Percentiles rank a stretch among this genome's conserved stretches.
These are phyloP conservation scores for Remorina albescens DNA, from an alignment of 2,797 vertebrate genomes.

Conservation along the genomic window DNA sequence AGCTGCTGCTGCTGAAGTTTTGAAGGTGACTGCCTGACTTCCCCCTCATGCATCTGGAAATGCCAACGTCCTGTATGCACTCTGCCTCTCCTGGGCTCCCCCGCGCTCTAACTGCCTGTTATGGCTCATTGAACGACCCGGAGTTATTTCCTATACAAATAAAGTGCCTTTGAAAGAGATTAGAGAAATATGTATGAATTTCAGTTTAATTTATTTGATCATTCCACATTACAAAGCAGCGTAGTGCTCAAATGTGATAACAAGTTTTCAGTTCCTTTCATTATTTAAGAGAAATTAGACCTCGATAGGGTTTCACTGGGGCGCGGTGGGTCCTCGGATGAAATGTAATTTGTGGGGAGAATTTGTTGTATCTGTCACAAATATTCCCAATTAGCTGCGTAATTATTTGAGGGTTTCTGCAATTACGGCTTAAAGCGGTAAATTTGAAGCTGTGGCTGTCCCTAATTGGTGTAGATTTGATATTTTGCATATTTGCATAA, in stretches of 20 bases:
- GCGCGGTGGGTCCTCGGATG: slow-evolving; percentile 94
- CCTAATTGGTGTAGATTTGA: slow-evolving; percentile 99
- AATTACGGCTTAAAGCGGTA: slow-evolving; percentile 98
- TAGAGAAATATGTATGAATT: slow-evolving; percentile 98
- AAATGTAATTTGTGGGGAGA: slow-evolving; percentile 99
- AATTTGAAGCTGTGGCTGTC: slow-evolving; percentile 98
- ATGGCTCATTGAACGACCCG: slow-evolving; percentile 84
- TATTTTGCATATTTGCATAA: slow-evolving; percentile 99
- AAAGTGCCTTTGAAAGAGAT: slow-evolving; percentile 92
- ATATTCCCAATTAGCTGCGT: slow-evolving; percentile 99
- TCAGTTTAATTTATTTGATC: slow-evolving; percentile 99
- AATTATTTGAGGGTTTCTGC: slow-evolving; percentile 99
- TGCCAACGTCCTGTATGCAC: slow-evolving; percentile 37
- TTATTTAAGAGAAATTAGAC: slow-evolving; percentile 99
- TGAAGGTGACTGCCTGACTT: slow-evolving; percentile 72
- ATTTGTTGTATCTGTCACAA: slow-evolving; percentile 99
- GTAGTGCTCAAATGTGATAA: slow-evolving; percentile 98
- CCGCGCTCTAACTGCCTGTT: slow-evolving; percentile 74
- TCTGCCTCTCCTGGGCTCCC: slow-evolving; percentile 46
- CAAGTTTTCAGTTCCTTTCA: slow-evolving; percentile 98
- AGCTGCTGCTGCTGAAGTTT: slow-evolving; percentile 61
- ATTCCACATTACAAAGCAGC: slow-evolving; percentile 97
- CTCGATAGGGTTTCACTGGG: slow-evolving; percentile 94
- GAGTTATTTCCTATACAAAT: slow-evolving; percentile 91
- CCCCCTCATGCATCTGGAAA: slow-evolving; percentile 41